Base-by-base conservation (phyloP, 2,113 vertebrate species). In the Macaca nemestrina region DNA sequence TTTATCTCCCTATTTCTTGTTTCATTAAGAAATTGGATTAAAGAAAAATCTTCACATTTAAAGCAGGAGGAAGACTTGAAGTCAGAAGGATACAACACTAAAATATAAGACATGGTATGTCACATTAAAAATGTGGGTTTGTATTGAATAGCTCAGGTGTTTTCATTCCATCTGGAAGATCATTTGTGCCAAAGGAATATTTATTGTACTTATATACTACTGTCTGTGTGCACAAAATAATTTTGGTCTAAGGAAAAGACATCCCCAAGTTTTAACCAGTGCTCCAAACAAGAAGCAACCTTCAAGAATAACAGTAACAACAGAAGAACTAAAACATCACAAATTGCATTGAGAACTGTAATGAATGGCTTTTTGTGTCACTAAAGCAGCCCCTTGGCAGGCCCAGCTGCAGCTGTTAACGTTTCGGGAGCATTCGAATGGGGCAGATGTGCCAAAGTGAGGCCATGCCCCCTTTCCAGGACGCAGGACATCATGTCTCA, bases 301-400 rank as follows among this genome's bases (percentile, higher is more conserved):
- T 88, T 95, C 32, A 73, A 76, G 30, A 83, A 27, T 67, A 89
- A 27, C 43, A 40, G 55, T 89, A 48, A 55, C 76, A 50, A 20
- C 48, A 30, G 61, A 94, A 55, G n/a, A 87, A 94, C 70, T 59
- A 57, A 43, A 88, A 68, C 20, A 72, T 81, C 45, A 87, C 81
- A 90, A 76, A 59, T 68, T 73, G 57, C 86, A 82, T 16, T 78
- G 76, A 94, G 85, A 94, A 67, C 55, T 70, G 70, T 50, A 88
- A 95, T 92, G 85, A 97, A 97, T 94, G 94, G 30, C 75, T 92
- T 90, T 79, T 85, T 95, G 90, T 90, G 80, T 92, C 57, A 27
- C 23, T 16, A 43, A 75, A 95, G 61, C 75, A 80, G 57, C 61
- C 43, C 45, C 7, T 83, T 90, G 93, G 84, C 88, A 90, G 88